These are phyloP conservation scores for Polyodon spathula DNA, from an alignment of 2,113 vertebrate species.

Conservation along the genomic window DNA sequence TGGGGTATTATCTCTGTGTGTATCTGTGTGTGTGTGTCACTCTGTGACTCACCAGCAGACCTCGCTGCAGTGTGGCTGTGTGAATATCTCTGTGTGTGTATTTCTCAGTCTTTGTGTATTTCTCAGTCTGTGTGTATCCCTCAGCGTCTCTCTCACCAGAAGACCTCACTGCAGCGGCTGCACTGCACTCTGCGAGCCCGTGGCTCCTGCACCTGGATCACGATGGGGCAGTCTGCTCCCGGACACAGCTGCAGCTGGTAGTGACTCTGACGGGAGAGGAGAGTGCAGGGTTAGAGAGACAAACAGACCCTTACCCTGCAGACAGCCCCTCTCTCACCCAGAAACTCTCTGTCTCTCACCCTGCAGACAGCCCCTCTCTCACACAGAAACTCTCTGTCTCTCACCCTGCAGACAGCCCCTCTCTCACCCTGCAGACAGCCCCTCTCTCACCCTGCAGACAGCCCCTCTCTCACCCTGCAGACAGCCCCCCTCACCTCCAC, in stretches of 20 bases:
- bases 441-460: too few relatives aligned
- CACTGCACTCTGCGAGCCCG: constrained; percentile 94
- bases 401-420: too few relatives aligned
- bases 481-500: constrained; percentile 66
- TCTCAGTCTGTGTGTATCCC: neutral
- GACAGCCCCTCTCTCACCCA: neutral
- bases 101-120: neutral
- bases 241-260: constrained; percentile 97
- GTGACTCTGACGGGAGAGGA: constrained; percentile 69
- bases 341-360: constrained; percentile 42
- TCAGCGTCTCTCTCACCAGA: constrained; percentile 70
- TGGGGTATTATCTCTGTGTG: too few relatives aligned
- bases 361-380: constrained; percentile 66
- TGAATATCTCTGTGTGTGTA: neutral
- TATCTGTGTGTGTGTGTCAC: too few relatives aligned
- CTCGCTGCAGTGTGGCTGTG: neutral
- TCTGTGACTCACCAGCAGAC: too few relatives aligned
- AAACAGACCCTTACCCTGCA: neutral
- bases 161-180: constrained; percentile 92
- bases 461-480: neutral
- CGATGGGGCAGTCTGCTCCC: constrained; percentile 95
- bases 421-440: too few relatives aligned
- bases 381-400: constrained; percentile 13
- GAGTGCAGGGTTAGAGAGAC: neutral
- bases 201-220: constrained; percentile 96